A percentile compares a stretch with the other conserved stretches of the same genome.
phyloP scores from a whole-genome alignment of 2,888 invertebrate species.

The Luperina testacea region DNA sequence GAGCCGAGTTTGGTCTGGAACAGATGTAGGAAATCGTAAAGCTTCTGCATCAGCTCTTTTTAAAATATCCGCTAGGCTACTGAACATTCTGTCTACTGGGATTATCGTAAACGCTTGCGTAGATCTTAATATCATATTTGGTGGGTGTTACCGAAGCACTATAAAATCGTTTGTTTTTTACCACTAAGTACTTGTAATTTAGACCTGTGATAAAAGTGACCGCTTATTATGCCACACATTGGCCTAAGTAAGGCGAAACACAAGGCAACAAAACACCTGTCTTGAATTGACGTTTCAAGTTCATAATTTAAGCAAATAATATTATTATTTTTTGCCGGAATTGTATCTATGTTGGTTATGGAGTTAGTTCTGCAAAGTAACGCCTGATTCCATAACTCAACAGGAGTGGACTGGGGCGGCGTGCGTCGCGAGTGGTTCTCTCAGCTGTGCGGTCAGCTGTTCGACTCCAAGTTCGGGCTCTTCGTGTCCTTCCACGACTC shows the following conservation, averaged over 20 bases:
- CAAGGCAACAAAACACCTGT: too few relatives aligned
- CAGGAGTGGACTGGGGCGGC: constrained; percentile 98
- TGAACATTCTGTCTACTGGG: not conserved
- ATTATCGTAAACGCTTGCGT: not conserved
- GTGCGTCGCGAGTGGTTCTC: constrained; percentile 98
- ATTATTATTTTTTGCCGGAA: too few relatives aligned
- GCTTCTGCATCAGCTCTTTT: not conserved
- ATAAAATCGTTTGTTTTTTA: not conserved
- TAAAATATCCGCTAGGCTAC: not conserved
- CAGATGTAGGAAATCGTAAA: not conserved
- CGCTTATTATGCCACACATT: too few relatives aligned
- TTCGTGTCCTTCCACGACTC: constrained; percentile 96
- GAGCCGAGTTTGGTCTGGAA: not conserved
- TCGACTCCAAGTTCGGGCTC: constrained; percentile 95
- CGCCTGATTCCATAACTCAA: not conserved
- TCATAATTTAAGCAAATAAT: too few relatives aligned
- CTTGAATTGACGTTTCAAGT: too few relatives aligned
- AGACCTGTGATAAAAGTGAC: too few relatives aligned
- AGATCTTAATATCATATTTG: not conserved
- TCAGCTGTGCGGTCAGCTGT: constrained; percentile 95
- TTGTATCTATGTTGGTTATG: not conserved
- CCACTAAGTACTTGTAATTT: not conserved
- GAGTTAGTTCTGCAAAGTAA: not conserved
- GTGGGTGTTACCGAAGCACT: not conserved
- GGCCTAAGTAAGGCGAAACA: too few relatives aligned